phyloP scores from a whole-genome alignment of 2,888 invertebrate genomes.

The Cotesia congregata region DNA sequence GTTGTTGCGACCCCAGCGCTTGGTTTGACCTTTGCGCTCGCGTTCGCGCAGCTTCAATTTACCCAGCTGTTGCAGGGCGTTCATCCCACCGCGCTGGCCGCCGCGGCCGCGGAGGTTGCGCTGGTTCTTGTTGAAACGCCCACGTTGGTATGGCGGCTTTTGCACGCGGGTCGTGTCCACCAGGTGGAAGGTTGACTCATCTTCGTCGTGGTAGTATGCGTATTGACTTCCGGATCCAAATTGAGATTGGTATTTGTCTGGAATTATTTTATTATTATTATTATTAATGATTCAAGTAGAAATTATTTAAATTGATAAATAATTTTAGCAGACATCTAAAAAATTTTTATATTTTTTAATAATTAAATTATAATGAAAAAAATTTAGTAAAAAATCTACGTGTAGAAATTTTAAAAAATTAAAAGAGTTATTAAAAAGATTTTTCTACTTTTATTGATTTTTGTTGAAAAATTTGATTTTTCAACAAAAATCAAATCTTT shows the following conservation, averaged over 20 bases:
- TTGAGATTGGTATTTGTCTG: slow-evolving; percentile 91
- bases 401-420: no score
- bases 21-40: slow-evolving; percentile 80
- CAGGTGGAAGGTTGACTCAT: slow-evolving; percentile 97
- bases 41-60: slow-evolving; percentile 86
- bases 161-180: slow-evolving; percentile 94
- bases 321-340: no score
- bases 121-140: slow-evolving; percentile 83
- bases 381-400: neutral
- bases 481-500: no score
- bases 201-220: slow-evolving; percentile 98
- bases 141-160: slow-evolving; percentile 93
- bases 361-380: neutral
- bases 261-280: slow-evolving; percentile 42
- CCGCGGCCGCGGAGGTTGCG: slow-evolving; percentile 80
- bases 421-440: no score
- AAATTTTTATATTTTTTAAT: no score
- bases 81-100: slow-evolving; percentile 77
- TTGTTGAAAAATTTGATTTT: no score
- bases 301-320: no score
- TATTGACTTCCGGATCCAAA: slow-evolving; percentile 97
- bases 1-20: slow-evolving; percentile 87
- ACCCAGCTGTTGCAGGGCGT: slow-evolving; percentile 85
- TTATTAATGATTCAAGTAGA: no score
- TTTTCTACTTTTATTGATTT: no score